Conservation (phyloP, 2,888 invertebrate species). For the Griposia aprilina region DNA sequence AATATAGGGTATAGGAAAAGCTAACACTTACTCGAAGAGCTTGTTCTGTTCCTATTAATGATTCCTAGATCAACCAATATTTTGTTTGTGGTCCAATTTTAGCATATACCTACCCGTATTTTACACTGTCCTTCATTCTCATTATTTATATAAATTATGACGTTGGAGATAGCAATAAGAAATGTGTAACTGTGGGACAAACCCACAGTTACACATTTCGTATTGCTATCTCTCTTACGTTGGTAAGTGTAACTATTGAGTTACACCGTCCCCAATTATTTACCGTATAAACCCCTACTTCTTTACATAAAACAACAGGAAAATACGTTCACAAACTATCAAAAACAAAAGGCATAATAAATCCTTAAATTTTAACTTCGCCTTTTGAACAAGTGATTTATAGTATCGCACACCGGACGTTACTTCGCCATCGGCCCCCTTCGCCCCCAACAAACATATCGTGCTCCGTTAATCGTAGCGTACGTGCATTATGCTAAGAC, state of each 20-base stretch:
- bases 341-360: conserved; percentile 43
- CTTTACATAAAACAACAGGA: neutral
- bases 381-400: conserved; percentile 54
- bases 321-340: conserved; percentile 35
- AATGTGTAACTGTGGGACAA: too few relatives aligned
- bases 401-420: conserved; percentile 30
- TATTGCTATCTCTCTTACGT: neutral
- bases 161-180: too few relatives aligned
- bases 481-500: conserved; percentile 49
- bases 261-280: neutral
- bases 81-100: too few relatives aligned
- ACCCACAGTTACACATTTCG: too few relatives aligned
- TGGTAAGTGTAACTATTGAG: neutral
- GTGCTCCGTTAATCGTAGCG: conserved; percentile 39
- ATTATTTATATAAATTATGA: too few relatives aligned
- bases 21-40: neutral
- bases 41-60: neutral
- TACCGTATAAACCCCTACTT: neutral
- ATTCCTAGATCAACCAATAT: neutral
- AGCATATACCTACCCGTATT: neutral
- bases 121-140: too few relatives aligned
- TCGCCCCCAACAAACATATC: conserved; percentile 52
- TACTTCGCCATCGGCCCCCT: conserved; percentile 20
- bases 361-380: conserved; percentile 52
- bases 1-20: neutral